Percentiles rank a stretch among this genome's conserved stretches.
Evolutionary conservation across 1,140 invertebrate genomes (phyloP).

Genomic region (Drosophila asahinai): DNA sequence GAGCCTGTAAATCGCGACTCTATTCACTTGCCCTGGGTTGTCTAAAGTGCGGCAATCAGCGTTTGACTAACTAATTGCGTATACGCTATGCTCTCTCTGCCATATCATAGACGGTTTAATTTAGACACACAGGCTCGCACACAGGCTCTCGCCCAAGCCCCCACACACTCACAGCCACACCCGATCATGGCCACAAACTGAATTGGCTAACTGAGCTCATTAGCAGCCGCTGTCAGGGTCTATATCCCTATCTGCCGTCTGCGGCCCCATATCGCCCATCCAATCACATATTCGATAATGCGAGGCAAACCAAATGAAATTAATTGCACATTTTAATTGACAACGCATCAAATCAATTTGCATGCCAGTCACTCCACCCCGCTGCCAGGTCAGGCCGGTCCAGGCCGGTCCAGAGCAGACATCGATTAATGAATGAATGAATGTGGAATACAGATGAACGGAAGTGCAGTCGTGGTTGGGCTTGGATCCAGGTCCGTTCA

Average conservation of each 20-base stretch:
- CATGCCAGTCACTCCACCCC: conserved; percentile 44
- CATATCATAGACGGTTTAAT: conserved; percentile 65
- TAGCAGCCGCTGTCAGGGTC: conserved; percentile 51
- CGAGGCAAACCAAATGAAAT: conserved; percentile 74
- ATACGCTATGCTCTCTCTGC: conserved; percentile 61
- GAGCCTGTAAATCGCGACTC: not conserved
- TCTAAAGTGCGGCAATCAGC: conserved; percentile 50
- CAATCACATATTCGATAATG: conserved; percentile 69
- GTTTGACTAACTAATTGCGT: conserved; percentile 77
- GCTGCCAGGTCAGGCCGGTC: too few species aligned
- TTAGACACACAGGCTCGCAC: conserved; percentile 33
- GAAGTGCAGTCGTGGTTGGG: conserved; percentile 34
- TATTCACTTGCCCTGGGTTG: conserved; percentile 19
- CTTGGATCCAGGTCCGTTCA: not conserved
- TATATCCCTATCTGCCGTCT: conserved; percentile 17
- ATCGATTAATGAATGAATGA: conserved; percentile 74
- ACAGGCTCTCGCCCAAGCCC: not conserved
- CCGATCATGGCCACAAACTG: conserved; percentile 62
- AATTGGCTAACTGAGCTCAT: conserved; percentile 81
- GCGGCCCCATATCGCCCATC: conserved; percentile 12
- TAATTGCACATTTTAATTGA: conserved; percentile 84
- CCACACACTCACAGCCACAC: conserved; percentile 8
- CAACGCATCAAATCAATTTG: conserved; percentile 82
- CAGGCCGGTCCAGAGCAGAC: conserved; percentile 2
- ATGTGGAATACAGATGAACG: conserved; percentile 36